phyloP scores from a whole-genome alignment of 1,140 invertebrate genomes.

The Solen grandis region DNA sequence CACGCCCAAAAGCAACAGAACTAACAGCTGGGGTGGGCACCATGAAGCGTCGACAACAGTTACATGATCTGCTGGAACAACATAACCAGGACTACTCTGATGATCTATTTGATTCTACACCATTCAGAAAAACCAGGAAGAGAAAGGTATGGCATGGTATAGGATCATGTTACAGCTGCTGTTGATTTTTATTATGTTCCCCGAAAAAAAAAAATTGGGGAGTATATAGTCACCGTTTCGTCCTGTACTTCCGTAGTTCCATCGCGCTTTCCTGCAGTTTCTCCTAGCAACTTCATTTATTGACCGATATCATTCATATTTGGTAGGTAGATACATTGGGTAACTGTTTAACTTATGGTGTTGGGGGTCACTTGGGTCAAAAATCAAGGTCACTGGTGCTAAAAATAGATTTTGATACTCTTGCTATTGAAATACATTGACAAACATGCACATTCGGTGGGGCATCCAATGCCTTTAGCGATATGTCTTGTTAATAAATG shows the following conservation, averaged over 20 bases:
- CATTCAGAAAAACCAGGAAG: slow-evolving; percentile 34
- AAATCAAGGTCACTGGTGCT: no score
- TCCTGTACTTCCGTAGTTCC: no score
- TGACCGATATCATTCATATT: no score
- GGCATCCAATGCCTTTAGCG: background rate
- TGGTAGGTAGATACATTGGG: no score
- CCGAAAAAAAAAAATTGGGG: background rate
- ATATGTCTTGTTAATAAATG: background rate
- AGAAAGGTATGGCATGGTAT: slow-evolving; percentile 39
- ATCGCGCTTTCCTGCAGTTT: no score
- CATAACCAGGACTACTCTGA: slow-evolving; percentile 46
- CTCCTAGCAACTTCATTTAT: no score
- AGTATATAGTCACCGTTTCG: no score
- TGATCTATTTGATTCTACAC: slow-evolving; percentile 57
- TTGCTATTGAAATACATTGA: no score
- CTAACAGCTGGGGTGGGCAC: slow-evolving; percentile 54
- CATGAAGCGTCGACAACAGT: slow-evolving; percentile 51
- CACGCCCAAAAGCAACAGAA: slow-evolving; percentile 21
- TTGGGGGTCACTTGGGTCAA: background rate
- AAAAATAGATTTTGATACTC: no score
- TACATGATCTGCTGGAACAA: slow-evolving; percentile 43
- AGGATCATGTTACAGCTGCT: background rate
- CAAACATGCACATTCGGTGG: background rate
- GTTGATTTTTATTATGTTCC: background rate
- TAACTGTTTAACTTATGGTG: background rate